Conservation (phyloP, 2,113 vertebrate genomes). For the Tetrax tetrax region DNA sequence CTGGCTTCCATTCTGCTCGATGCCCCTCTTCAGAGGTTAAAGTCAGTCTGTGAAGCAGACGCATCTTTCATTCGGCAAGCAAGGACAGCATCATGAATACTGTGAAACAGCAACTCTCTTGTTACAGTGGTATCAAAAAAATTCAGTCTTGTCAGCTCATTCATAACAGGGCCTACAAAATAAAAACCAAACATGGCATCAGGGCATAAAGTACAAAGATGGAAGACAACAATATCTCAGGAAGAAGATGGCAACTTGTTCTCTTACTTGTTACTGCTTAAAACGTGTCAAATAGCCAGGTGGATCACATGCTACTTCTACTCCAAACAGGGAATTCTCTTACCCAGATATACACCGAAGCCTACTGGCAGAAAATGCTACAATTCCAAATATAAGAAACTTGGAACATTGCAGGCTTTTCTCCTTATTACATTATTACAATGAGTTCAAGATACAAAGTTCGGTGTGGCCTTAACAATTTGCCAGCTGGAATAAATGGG, state of each 20-base stretch:
- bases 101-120: constrained; percentile 84
- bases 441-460: not conserved
- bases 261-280: not conserved
- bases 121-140: constrained; percentile 83
- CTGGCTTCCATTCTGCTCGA: not conserved
- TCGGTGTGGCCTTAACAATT: not conserved
- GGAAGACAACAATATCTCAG: not conserved
- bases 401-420: not conserved
- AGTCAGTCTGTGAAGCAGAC: not conserved
- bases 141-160: constrained; percentile 80
- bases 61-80: constrained; percentile 67
- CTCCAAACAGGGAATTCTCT: not conserved
- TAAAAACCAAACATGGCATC: not conserved
- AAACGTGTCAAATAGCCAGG: not conserved
- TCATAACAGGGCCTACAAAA: constrained; percentile 81
- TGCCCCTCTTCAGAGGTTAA: not conserved
- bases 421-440: not conserved
- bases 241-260: not conserved
- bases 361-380: not conserved
- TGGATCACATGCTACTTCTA: not conserved
- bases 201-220: not conserved
- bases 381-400: not conserved
- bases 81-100: constrained; percentile 89
- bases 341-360: not conserved
- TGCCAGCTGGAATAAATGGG: not conserved